Evolutionary conservation across 2,888 invertebrate genomes (phyloP).

Genomic region (Drosophila hamatofila): DNA sequence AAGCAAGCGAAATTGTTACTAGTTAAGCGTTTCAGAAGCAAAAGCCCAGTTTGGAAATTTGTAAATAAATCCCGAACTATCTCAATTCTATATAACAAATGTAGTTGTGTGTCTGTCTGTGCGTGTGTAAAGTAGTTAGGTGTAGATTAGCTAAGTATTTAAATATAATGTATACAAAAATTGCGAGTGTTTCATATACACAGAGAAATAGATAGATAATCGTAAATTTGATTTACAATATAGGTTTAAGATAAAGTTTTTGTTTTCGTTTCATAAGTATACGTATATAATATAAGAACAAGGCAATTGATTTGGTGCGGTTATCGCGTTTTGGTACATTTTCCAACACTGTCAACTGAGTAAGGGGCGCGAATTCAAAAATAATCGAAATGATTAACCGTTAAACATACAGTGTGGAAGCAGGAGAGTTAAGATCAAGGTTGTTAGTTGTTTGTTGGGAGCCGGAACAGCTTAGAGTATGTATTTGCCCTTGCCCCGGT

Average conservation of each 20-base stretch:
- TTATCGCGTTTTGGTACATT: constrained; percentile 58
- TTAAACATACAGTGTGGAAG: constrained; percentile 28
- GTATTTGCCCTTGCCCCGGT: constrained; percentile 72
- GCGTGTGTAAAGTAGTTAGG: constrained; percentile 27
- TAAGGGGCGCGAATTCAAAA: constrained; percentile 13
- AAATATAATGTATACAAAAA: constrained; percentile 62
- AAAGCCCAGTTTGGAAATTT: constrained; percentile 45
- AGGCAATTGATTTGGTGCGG: constrained; percentile 65
- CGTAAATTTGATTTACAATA: constrained; percentile 80
- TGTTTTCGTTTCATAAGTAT: constrained; percentile 25
- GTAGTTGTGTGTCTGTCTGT: constrained; percentile 13
- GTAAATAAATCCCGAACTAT: constrained; percentile 44
- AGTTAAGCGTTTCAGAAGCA: constrained; percentile 54
- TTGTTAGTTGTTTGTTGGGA: background rate
- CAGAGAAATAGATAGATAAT: constrained; percentile 30
- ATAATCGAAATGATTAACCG: constrained; percentile 24
- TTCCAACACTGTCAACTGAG: constrained; percentile 55
- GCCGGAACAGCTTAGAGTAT: constrained; percentile 57
- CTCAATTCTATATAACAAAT: constrained; percentile 23
- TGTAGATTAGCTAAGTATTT: constrained; percentile 42
- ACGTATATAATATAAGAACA: constrained; percentile 61
- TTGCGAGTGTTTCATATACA: constrained; percentile 28
- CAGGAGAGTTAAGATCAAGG: constrained; percentile 20
- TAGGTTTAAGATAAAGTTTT: constrained; percentile 47
- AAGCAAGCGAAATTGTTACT: constrained; percentile 51